Conservation (phyloP, 2,797 vertebrate genomes). For the Chelonia mydas region DNA sequence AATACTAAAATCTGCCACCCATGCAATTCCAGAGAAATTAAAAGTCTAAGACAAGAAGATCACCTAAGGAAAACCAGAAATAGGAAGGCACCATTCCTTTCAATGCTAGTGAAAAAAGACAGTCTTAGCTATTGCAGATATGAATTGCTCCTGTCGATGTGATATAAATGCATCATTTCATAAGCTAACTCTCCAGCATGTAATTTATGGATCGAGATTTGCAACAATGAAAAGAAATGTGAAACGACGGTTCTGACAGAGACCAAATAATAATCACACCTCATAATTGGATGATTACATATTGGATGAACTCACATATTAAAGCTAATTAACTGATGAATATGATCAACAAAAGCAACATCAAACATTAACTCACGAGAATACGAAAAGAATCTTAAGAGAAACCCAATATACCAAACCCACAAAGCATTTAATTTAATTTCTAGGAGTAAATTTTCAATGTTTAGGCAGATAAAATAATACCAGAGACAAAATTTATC, state of each 20-base stretch:
- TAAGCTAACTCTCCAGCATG: not conserved
- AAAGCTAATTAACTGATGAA: not conserved
- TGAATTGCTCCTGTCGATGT: not conserved
- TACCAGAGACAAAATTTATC: not conserved
- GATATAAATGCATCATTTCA: not conserved
- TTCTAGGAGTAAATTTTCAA: not conserved
- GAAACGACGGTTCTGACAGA: not conserved
- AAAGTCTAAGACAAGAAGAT: not conserved
- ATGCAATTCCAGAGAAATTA: not conserved
- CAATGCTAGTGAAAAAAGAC: not conserved
- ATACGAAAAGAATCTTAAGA: not conserved
- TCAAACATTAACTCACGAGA: not conserved
- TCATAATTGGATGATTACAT: not conserved
- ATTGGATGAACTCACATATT: not conserved
- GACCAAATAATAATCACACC: not conserved
- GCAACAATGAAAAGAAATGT: not conserved
- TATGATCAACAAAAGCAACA: not conserved
- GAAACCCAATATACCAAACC: not conserved
- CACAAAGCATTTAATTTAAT: not conserved
- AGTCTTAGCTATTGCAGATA: not conserved
- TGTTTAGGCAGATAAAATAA: not conserved
- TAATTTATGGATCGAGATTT: not conserved
- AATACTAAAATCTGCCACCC: not conserved
- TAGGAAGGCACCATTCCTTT: not conserved
- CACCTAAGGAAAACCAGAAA: constrained; percentile 1